Percentiles rank a stretch among this genome's conserved stretches.
Conservation (phyloP, 2,797 vertebrate genomes). For the Eulemur coronatus region DNA sequence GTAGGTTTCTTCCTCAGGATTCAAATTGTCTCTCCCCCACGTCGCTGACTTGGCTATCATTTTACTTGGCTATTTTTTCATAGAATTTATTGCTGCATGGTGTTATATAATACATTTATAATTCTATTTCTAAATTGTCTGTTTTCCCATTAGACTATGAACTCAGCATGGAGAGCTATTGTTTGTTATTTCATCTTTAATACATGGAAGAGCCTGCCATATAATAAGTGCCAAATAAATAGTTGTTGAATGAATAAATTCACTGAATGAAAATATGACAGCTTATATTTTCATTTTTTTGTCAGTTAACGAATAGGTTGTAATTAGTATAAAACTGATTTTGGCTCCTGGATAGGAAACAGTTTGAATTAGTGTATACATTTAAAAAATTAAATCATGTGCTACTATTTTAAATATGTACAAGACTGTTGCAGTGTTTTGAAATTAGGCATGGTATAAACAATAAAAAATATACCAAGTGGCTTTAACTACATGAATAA, state of each 20-base stretch:
- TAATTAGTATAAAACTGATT: background rate
- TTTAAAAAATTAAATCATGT: background rate
- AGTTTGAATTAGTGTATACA: background rate
- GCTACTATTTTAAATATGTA: background rate
- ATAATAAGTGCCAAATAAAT: background rate
- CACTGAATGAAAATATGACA: background rate
- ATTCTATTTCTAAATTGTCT: background rate
- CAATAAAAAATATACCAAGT: background rate
- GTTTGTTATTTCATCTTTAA: background rate
- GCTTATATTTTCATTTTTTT: background rate
- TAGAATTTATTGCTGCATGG: background rate
- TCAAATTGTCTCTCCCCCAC: background rate
- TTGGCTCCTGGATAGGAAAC: background rate
- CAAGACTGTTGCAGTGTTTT: background rate
- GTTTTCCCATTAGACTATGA: background rate
- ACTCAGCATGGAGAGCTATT: background rate
- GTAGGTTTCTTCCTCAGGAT: background rate
- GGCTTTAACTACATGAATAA: background rate
- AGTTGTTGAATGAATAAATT: background rate
- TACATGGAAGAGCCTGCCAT: background rate
- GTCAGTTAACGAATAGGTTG: background rate
- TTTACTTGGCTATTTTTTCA: background rate
- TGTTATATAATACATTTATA: no score
- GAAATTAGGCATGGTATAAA: background rate
- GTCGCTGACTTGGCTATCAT: background rate